These are phyloP conservation scores for Netelia virgata DNA, from an alignment of 2,888 invertebrate genomes.

Conservation along the genomic window DNA sequence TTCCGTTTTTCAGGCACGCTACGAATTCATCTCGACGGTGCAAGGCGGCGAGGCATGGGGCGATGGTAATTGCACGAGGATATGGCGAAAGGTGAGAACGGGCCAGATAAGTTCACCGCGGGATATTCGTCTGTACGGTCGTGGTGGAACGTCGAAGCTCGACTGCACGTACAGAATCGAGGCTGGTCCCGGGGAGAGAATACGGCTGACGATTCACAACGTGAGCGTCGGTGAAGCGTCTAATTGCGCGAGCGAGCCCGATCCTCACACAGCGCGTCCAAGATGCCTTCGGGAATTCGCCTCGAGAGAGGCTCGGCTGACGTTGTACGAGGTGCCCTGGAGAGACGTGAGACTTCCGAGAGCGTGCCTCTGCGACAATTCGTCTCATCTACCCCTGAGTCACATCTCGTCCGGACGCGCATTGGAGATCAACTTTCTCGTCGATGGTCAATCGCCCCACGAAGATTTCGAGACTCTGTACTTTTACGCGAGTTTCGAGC, in stretches of 20 bases:
- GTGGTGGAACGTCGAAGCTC: slow-evolving; percentile 92
- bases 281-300: slow-evolving; percentile 85
- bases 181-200: slow-evolving; percentile 88
- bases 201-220: slow-evolving; percentile 89
- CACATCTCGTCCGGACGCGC: slow-evolving; percentile 89
- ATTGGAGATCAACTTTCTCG: slow-evolving; percentile 91
- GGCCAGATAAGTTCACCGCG: slow-evolving; percentile 89
- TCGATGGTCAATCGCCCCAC: slow-evolving; percentile 90
- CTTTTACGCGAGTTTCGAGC: slow-evolving; percentile 91
- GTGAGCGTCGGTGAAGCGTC: slow-evolving; percentile 90
- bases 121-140: slow-evolving; percentile 93
- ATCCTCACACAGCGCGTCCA: slow-evolving; percentile 90
- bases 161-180: slow-evolving; percentile 93
- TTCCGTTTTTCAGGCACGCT: slow-evolving; percentile 85
- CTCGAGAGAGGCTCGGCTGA: slow-evolving; percentile 85
- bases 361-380: slow-evolving; percentile 93
- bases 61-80: slow-evolving; percentile 86
- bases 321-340: slow-evolving; percentile 90
- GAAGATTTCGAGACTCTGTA: slow-evolving; percentile 94
- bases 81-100: slow-evolving; percentile 88
- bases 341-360: slow-evolving; percentile 89
- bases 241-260: slow-evolving; percentile 89
- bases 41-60: slow-evolving; percentile 90
- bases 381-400: slow-evolving; percentile 87
- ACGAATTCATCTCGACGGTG: slow-evolving; percentile 94